Conservation (phyloP, 2,797 vertebrate genomes). For the Erethizon dorsatum region DNA sequence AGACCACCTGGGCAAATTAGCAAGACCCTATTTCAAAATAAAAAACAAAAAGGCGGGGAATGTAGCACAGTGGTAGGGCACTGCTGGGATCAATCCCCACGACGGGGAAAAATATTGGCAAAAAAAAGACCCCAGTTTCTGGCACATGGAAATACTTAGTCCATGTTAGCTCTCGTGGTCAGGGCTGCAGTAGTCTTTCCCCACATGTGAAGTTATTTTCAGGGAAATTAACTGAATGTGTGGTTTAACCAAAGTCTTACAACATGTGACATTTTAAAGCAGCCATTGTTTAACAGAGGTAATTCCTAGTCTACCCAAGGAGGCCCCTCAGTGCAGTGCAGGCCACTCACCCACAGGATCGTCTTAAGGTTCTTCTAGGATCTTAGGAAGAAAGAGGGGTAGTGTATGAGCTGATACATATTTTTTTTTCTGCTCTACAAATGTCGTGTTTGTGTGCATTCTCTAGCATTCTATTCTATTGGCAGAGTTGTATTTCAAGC, state of each 20-base stretch:
- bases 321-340: rapidly evolving
- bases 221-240: neutral
- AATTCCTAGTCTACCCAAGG: neutral
- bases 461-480: neutral
- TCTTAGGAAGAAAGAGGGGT: neutral
- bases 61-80: neutral
- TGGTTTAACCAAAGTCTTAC: neutral
- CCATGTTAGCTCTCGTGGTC: rapidly evolving
- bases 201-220: neutral
- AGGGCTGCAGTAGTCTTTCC: neutral
- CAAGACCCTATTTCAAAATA: neutral
- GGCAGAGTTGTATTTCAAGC: neutral
- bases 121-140: too few relatives aligned
- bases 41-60: neutral
- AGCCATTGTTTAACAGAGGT: neutral
- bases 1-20: neutral
- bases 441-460: neutral
- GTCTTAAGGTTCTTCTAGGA: neutral
- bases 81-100: neutral
- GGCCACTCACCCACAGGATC: neutral
- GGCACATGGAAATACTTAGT: neutral
- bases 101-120: neutral
- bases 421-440: neutral
- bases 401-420: neutral
- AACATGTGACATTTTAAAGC: neutral